phyloP scores from a whole-genome alignment of 2,113 vertebrate genomes.

The Barnardius zonarius region DNA sequence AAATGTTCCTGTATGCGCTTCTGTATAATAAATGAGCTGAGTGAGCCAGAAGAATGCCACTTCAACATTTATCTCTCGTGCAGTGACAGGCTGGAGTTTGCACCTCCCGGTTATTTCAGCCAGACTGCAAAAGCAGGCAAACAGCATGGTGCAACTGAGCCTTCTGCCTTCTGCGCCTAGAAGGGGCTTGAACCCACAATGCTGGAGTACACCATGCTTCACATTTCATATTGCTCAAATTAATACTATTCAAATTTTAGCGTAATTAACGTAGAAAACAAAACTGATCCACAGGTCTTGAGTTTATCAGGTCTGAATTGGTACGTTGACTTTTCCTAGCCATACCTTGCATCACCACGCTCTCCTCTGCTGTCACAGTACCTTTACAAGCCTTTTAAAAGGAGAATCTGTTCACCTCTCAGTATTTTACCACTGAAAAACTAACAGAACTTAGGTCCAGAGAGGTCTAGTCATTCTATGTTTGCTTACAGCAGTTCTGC shows the following conservation, averaged over 20 bases:
- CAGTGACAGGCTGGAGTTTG: neutral
- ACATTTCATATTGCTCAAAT: neutral
- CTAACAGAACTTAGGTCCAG: neutral
- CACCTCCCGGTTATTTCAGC: neutral
- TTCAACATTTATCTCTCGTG: neutral
- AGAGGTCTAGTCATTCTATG: neutral
- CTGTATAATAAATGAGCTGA: neutral
- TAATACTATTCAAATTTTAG: neutral
- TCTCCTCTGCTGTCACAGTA: neutral
- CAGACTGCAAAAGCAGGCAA: neutral
- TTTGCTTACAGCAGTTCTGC: neutral
- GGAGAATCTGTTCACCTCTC: neutral
- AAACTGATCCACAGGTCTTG: rapidly evolving
- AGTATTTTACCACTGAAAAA: neutral
- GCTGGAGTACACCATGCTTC: neutral
- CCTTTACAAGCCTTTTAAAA: neutral
- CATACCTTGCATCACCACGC: rapidly evolving
- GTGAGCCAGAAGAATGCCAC: neutral
- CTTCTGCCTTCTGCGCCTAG: neutral
- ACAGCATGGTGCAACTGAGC: neutral
- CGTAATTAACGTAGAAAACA: neutral
- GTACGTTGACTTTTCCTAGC: rapidly evolving
- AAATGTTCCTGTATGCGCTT: neutral
- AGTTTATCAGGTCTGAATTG: neutral
- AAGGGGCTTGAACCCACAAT: neutral